phyloP scores from a whole-genome alignment of 1,140 invertebrate species.

The Drosophila triauraria region DNA sequence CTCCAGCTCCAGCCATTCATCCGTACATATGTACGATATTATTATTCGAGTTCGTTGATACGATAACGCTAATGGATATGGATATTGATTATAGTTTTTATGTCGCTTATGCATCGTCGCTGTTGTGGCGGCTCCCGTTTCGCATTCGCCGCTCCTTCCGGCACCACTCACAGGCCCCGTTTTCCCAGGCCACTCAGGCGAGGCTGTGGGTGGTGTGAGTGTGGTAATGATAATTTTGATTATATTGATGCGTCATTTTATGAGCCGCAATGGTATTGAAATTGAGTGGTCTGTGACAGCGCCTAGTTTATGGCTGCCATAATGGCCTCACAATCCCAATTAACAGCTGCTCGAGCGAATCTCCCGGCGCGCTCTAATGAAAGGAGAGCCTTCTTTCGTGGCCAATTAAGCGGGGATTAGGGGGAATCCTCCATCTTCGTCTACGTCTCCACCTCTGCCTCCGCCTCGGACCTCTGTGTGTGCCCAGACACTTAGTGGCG shows the following conservation, averaged over 20 bases:
- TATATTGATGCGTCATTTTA: slow-evolving; percentile 83
- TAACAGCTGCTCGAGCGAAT: slow-evolving; percentile 68
- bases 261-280: slow-evolving; percentile 81
- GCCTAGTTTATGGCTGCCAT: slow-evolving; percentile 61
- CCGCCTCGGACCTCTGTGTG: slow-evolving; percentile 3
- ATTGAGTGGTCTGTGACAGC: slow-evolving; percentile 80
- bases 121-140: slow-evolving; percentile 23
- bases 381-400: slow-evolving; percentile 29
- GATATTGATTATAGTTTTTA: slow-evolving; percentile 84
- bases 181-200: slow-evolving; percentile 21
- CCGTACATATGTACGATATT: slow-evolving; percentile 61
- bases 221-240: slow-evolving; percentile 80
- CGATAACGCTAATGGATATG: slow-evolving; percentile 83
- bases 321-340: slow-evolving; percentile 60
- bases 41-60: slow-evolving; percentile 79
- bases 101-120: slow-evolving; percentile 56
- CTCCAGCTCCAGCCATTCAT: slow-evolving; percentile 41
- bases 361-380: slow-evolving; percentile 29
- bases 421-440: slow-evolving; percentile 2
- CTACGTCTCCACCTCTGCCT: neutral
- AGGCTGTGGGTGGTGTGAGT: slow-evolving; percentile 7
- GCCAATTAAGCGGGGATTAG: slow-evolving; percentile 46
- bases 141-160: slow-evolving; percentile 13
- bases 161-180: neutral
- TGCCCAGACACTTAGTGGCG: slow-evolving; percentile 19